Base-by-base conservation (phyloP, 2,113 vertebrate species). In the Sturnira hondurensis region DNA sequence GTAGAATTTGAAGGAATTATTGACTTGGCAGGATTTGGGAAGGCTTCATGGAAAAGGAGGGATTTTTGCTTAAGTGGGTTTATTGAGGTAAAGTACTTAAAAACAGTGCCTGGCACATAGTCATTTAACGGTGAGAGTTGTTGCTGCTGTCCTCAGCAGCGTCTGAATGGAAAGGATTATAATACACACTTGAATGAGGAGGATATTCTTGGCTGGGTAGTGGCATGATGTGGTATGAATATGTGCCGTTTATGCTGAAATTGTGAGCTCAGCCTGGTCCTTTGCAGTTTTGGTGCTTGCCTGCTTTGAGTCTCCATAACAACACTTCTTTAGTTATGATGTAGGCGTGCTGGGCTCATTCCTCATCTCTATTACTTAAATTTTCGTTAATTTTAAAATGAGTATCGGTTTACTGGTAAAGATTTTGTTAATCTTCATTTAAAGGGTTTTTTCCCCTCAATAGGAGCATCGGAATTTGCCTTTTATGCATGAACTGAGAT, bases 391-490 rank as follows among this genome's bases (percentile, higher is more conserved):
- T 86, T 43, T 86, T 88, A 86, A 81, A 67, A 50, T 71, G 54
- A 96, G 1, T 96, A 31, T 52, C 16, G 88, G 4, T 70, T 85
- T 83, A 52, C 24, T 8, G 43, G 14, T 83, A 50, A 68, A 73
- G 4, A 86, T 54, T 91, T 74, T 85, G 13, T 86, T 80, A 76
- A 92, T 76, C 45, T 93, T 94, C 54, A 43, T 28, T 52, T 50
- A 80, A 41, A 43, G 2, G 26, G 8, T 58, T 58, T 58, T 61
- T 63, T 80, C 43, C 43, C 17, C 93, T 47, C 45, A 88, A 90
- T 96, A 99, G 99, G 99, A 99, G 97, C 99, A 99, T 98, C 99
- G 99, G 96, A 99, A 99, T 98, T 98, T 99, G 97, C 99, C 99
- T 96, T 99, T 99, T 96, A 99, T 99, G 99, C 98, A 99, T 97